These are phyloP conservation scores for Oryctes rhinoceros DNA, from an alignment of 1,140 invertebrate genomes.

Conservation along the genomic window DNA sequence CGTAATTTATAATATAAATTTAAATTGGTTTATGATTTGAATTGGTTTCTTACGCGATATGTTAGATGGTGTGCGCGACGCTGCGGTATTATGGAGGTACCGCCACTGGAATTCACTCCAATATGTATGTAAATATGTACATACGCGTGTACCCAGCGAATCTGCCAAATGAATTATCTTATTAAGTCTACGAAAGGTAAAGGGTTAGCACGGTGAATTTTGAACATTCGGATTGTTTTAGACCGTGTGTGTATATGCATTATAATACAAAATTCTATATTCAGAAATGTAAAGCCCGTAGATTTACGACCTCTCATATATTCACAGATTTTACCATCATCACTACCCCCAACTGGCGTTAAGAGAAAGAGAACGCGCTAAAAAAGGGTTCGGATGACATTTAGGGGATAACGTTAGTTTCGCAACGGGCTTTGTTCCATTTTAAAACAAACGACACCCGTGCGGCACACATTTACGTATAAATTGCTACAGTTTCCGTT, in stretches of 20 bases:
- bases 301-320: constrained; percentile 34
- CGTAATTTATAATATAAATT: too few relatives aligned
- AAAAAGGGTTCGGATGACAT: constrained; percentile 33
- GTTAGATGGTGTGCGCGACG: too few relatives aligned
- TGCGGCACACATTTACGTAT: constrained; percentile 42
- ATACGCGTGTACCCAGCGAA: not conserved
- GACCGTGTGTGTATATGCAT: constrained; percentile 1
- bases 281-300: constrained; percentile 30
- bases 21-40: too few relatives aligned
- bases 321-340: constrained; percentile 34
- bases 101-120: too few relatives aligned
- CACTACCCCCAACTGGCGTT: not conserved
- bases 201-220: not conserved
- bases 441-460: constrained; percentile 32
- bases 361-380: constrained; percentile 23
- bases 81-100: too few relatives aligned
- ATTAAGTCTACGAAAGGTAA: constrained; percentile 6
- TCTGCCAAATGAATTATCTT: not conserved
- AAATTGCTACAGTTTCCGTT: constrained; percentile 42
- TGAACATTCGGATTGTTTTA: constrained; percentile 13
- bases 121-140: not conserved
- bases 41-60: too few relatives aligned
- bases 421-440: constrained; percentile 35
- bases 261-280: constrained; percentile 36
- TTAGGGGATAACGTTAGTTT: constrained; percentile 36